Percentiles rank a stretch among this genome's conserved stretches.
Conservation (phyloP, 2,113 vertebrate genomes). For the Protomyctophum bolini region DNA sequence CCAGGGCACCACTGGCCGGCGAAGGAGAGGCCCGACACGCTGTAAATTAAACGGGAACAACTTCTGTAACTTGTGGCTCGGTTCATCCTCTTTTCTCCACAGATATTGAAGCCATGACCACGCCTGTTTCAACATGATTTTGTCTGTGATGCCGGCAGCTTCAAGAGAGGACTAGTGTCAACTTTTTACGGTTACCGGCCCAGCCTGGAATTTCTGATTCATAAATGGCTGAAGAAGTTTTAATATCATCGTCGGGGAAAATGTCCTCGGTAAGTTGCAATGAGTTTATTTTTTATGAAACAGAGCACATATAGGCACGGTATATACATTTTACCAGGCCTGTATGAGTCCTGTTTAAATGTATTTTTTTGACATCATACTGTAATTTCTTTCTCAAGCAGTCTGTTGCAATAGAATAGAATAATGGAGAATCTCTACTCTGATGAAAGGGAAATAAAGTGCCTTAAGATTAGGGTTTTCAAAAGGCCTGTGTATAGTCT, state of each 20-base stretch:
- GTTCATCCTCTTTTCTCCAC: background rate
- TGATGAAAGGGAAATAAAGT: too few relatives aligned
- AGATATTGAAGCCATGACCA: slow-evolving; percentile 25
- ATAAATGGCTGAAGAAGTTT: slow-evolving; percentile 79
- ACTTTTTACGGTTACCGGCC: slow-evolving; percentile 2
- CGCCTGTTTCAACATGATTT: slow-evolving; percentile 57
- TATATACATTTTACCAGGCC: background rate
- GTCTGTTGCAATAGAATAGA: background rate
- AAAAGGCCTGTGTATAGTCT: too few relatives aligned
- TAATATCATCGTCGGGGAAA: slow-evolving; percentile 70
- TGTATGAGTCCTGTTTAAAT: background rate
- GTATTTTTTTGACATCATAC: background rate
- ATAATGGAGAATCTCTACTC: background rate
- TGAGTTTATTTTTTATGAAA: background rate
- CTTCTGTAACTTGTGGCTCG: background rate
- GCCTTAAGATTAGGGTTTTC: too few relatives aligned
- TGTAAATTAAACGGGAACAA: slow-evolving; percentile 17
- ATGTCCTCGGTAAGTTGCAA: slow-evolving; percentile 72
- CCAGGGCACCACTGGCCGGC: slow-evolving; percentile 16
- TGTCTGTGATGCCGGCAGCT: slow-evolving; percentile 26
- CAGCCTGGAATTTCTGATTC: background rate
- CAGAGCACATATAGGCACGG: background rate
- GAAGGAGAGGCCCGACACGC: slow-evolving; percentile 21
- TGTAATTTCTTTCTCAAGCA: background rate
- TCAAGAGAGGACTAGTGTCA: slow-evolving; percentile 22